A percentile compares a stretch with the other conserved stretches of the same genome.
Evolutionary conservation across 2,113 vertebrate species (phyloP).

Genomic region (Pituophis catenifer): DNA sequence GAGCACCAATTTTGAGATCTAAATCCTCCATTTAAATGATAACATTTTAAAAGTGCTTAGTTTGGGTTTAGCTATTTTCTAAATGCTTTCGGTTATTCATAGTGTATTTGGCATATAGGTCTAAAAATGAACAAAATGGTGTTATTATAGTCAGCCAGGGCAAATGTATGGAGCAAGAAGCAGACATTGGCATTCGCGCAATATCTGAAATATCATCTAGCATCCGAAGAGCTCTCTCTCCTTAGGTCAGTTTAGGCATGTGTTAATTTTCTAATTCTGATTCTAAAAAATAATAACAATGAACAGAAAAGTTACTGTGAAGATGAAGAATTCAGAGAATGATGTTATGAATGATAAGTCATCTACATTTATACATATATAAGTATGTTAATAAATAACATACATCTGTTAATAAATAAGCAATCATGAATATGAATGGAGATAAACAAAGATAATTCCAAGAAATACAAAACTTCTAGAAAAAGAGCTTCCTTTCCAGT

Average conservation of each 20-base stretch:
- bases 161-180: background rate
- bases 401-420: background rate
- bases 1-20: background rate
- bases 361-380: background rate
- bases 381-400: background rate
- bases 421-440: background rate
- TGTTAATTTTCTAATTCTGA: constrained; percentile 27
- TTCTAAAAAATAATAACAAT: constrained; percentile 20
- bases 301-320: constrained; percentile 44
- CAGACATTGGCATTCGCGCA: background rate
- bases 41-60: background rate
- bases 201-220: background rate
- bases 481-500: background rate
- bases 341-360: background rate
- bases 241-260: background rate
- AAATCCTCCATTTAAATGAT: background rate
- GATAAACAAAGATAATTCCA: background rate
- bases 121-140: background rate
- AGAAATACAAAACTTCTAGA: background rate
- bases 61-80: background rate
- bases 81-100: background rate
- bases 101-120: background rate
- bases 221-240: rapidly evolving
- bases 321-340: constrained; percentile 19
- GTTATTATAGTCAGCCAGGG: background rate